Evolutionary conservation across 2,888 invertebrate species (phyloP).

Genomic region (Phalera bucephala): DNA sequence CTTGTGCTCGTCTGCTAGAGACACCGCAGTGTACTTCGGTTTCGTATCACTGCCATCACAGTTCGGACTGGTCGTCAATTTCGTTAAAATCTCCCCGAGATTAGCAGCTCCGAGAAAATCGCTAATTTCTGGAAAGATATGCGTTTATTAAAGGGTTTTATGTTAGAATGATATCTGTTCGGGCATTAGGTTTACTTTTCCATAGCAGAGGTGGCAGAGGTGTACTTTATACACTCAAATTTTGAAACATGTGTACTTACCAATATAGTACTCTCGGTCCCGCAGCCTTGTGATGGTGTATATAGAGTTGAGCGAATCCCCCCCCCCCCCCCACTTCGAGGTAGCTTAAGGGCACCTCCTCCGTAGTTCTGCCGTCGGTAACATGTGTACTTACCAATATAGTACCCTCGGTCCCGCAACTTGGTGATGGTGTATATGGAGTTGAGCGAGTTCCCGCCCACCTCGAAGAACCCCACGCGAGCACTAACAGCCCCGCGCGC

Average conservation of each 20-base stretch:
- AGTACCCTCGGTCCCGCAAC: slow-evolving; percentile 89
- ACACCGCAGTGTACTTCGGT: slow-evolving; percentile 70
- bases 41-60: slow-evolving; percentile 32
- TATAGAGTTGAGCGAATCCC: no score
- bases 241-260: no score
- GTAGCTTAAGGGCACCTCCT: no score
- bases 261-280: no score
- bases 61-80: slow-evolving; percentile 70
- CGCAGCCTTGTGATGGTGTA: no score
- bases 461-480: slow-evolving; percentile 90
- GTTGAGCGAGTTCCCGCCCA: slow-evolving; percentile 94
- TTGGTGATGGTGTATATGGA: slow-evolving; percentile 92
- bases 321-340: no score
- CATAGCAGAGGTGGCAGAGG: no score
- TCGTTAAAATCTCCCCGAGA: slow-evolving; percentile 86
- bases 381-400: slow-evolving; percentile 84
- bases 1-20: slow-evolving; percentile 85
- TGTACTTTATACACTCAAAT: no score
- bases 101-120: slow-evolving; percentile 90
- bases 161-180: no score
- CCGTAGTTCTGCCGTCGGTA: no score
- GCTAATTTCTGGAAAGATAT: slow-evolving; percentile 84
- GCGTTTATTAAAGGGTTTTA: no score
- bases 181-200: no score
- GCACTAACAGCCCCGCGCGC: slow-evolving; percentile 83